Conservation (phyloP, 2,113 vertebrate species). For the Bujurquina vittata region DNA sequence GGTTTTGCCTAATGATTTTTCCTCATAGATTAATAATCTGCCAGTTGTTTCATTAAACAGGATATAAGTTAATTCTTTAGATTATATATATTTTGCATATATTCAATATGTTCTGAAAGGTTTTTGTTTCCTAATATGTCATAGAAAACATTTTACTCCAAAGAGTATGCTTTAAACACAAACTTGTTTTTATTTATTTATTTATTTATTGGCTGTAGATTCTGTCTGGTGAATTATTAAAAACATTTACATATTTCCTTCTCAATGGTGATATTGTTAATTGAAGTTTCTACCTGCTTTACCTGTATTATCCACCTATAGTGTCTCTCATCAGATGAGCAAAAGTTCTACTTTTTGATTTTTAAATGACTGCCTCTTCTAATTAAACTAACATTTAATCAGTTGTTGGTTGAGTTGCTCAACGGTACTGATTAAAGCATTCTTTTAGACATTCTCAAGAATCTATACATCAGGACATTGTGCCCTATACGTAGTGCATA, state of each 20-base stretch:
- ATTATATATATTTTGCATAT: not conserved
- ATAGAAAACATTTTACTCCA: not conserved
- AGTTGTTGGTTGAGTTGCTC: not conserved
- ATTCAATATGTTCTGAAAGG: not conserved
- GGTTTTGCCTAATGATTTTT: not conserved
- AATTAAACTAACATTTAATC: not conserved
- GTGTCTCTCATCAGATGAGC: too few species aligned
- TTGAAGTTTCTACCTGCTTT: too few species aligned
- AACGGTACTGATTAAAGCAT: not conserved
- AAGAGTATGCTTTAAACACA: too few species aligned
- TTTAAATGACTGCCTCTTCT: too few species aligned
- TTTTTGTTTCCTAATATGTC: not conserved
- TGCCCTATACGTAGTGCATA: not conserved
- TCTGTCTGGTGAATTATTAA: too few species aligned
- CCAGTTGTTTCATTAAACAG: not conserved
- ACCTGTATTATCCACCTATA: too few species aligned
- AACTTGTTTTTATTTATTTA: too few species aligned
- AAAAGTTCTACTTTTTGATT: too few species aligned
- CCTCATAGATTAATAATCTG: not conserved
- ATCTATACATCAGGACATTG: not conserved
- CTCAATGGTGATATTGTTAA: too few species aligned
- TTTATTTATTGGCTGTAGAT: too few species aligned
- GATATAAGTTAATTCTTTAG: not conserved
- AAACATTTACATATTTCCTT: too few species aligned
- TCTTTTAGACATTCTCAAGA: not conserved